Evolutionary conservation across 1,140 invertebrate species (phyloP).

Genomic region (Brachionus sp.): DNA sequence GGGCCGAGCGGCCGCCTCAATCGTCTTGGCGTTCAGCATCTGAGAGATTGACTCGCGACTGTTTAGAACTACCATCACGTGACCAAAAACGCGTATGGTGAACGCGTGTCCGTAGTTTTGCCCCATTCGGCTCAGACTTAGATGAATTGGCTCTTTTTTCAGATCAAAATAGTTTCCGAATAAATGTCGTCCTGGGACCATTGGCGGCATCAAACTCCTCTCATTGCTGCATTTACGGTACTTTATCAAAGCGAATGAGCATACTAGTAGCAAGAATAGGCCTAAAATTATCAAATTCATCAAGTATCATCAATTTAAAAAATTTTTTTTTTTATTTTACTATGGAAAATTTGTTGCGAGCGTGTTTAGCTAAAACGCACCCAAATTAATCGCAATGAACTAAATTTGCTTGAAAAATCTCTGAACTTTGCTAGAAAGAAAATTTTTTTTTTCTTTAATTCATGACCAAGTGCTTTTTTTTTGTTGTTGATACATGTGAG

Average conservation of each 20-base stretch:
- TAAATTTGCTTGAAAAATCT: background rate
- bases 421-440: background rate
- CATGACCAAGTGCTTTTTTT: no score
- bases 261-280: background rate
- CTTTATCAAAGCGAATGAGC: background rate
- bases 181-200: background rate
- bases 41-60: background rate
- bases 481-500: no score
- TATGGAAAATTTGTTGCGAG: background rate
- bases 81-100: background rate
- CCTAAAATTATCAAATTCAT: background rate
- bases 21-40: background rate
- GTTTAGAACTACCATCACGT: background rate
- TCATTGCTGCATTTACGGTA: background rate
- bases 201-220: background rate
- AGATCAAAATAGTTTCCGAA: slow-evolving; percentile 15
- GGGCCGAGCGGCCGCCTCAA: background rate
- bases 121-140: background rate
- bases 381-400: background rate
- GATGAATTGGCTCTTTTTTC: background rate
- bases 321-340: background rate
- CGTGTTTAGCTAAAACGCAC: background rate
- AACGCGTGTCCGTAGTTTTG: background rate
- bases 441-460: no score
- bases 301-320: background rate